Evolutionary conservation across 2,888 invertebrate genomes (phyloP).

Genomic region (Euzophera pinguis): DNA sequence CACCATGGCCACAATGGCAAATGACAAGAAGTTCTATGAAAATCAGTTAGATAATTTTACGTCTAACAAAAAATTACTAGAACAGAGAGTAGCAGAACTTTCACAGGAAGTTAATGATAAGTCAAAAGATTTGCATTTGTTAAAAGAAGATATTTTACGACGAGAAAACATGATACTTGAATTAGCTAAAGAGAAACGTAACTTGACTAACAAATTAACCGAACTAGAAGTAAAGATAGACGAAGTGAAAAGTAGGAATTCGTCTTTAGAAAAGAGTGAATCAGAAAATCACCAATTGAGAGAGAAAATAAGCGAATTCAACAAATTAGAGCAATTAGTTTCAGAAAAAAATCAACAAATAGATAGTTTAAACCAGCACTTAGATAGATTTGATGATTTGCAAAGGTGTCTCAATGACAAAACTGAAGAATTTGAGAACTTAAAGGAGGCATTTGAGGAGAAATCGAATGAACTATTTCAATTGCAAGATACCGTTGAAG

Average conservation of each 20-base stretch:
- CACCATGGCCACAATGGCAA: slow-evolving; percentile 72
- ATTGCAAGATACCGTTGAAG: slow-evolving; percentile 56
- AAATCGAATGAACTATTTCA: slow-evolving; percentile 66
- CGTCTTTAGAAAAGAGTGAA: slow-evolving; percentile 54
- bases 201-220: slow-evolving; percentile 65
- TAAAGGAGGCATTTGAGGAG: slow-evolving; percentile 69
- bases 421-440: slow-evolving; percentile 65
- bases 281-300: slow-evolving; percentile 67
- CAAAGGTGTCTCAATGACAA: slow-evolving; percentile 73
- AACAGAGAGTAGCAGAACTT: slow-evolving; percentile 78
- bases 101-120: slow-evolving; percentile 76
- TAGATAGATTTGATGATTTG: slow-evolving; percentile 69
- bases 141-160: slow-evolving; percentile 77
- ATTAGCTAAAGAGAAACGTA: slow-evolving; percentile 79
- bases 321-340: slow-evolving; percentile 74
- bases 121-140: slow-evolving; percentile 71
- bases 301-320: slow-evolving; percentile 68
- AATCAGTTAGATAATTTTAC: slow-evolving; percentile 75
- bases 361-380: slow-evolving; percentile 70
- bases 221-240: slow-evolving; percentile 74
- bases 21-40: slow-evolving; percentile 78
- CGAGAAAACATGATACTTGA: slow-evolving; percentile 80
- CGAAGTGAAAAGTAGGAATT: slow-evolving; percentile 67
- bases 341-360: slow-evolving; percentile 79
- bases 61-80: slow-evolving; percentile 72